phyloP scores from a whole-genome alignment of 2,888 invertebrate genomes.

The Dione juno region DNA sequence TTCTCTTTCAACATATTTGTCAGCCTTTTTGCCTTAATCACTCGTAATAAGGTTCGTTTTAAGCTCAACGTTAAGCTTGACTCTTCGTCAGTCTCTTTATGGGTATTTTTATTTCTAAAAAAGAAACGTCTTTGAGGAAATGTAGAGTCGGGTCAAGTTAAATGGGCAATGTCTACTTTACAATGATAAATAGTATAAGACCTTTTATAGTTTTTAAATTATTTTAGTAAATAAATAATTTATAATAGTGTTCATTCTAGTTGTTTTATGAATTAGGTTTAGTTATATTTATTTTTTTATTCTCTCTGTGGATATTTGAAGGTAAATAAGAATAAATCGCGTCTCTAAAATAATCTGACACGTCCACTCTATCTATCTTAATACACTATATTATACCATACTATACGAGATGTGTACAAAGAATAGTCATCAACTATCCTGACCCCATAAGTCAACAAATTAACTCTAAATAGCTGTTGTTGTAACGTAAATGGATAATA shows the following conservation, averaged over 20 bases:
- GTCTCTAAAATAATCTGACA: too few species aligned
- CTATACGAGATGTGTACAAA: background rate
- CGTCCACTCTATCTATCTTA: too few species aligned
- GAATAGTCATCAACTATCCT: background rate
- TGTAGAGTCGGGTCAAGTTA: slow-evolving; percentile 35
- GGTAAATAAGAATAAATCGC: too few species aligned
- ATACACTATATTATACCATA: too few species aligned
- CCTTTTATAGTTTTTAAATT: too few species aligned
- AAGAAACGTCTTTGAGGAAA: slow-evolving; percentile 14
- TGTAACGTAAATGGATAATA: slow-evolving; percentile 46
- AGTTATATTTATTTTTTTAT: too few species aligned
- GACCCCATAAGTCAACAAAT: slow-evolving; percentile 34
- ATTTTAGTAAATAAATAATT: too few species aligned
- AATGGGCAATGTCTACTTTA: slow-evolving; percentile 19
- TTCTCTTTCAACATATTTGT: slow-evolving; percentile 1
- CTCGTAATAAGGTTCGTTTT: slow-evolving; percentile 31
- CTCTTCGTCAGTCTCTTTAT: slow-evolving; percentile 9
- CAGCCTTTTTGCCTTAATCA: slow-evolving; percentile 14
- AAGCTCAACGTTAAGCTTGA: slow-evolving; percentile 25
- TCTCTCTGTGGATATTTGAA: too few species aligned
- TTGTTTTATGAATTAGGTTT: too few species aligned
- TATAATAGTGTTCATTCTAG: too few species aligned
- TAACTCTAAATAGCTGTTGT: slow-evolving; percentile 41
- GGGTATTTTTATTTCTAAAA: slow-evolving; percentile 10
- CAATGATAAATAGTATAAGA: background rate